Base-by-base conservation (phyloP, 1,140 invertebrate species). In the Papilio dardanus region DNA sequence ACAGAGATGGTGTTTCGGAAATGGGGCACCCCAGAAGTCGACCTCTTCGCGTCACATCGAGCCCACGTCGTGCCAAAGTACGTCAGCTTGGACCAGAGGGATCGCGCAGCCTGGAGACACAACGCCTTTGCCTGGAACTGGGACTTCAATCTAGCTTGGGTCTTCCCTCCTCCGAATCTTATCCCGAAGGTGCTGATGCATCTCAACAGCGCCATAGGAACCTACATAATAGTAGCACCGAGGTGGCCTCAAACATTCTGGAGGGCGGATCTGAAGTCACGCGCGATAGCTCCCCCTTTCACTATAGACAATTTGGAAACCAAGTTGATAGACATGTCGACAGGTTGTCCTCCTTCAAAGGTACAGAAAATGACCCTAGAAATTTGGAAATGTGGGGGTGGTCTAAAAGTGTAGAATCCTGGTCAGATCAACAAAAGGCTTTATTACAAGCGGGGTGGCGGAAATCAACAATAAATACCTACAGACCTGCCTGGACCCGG, bases 221-320 rank as follows among this genome's bases (percentile, higher is more conserved):
- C 65, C 2, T 87, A 74, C 76, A 35, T 90, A 16, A 31, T 92
- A 31, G 78, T 89, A 68, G 84, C 78, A 19, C 86, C 86, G 6
- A 71, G 75, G 19, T 92, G 88, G 88, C 77, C 84, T 21, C 81
- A 85, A 54, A 81, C 83, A 1, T 90, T 89, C 76, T 89, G 88
- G 88, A 83, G 81, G 78, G 76, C 83, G 10, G 88, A 90, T 50
- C 77, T 89, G 28, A 83, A 83, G 30, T 50, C 76, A 2, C 42
- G 86, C 76, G 80, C 82, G 16, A 33, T 83, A 42, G 81, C 76
- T 12, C 67, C 80, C 10, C 86, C 86, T 3, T 79, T 82, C 28
- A 77, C 71, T 10, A 78, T 89, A 14, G 50, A 69, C 33, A 77
- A 83, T 37, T 78, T 88, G 19, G n/a, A 71, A 10, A 35, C 46